A percentile compares a stretch with the other conserved stretches of the same genome.
phyloP scores from a whole-genome alignment of 2,113 vertebrate species.

The Bujurquina vittata region DNA sequence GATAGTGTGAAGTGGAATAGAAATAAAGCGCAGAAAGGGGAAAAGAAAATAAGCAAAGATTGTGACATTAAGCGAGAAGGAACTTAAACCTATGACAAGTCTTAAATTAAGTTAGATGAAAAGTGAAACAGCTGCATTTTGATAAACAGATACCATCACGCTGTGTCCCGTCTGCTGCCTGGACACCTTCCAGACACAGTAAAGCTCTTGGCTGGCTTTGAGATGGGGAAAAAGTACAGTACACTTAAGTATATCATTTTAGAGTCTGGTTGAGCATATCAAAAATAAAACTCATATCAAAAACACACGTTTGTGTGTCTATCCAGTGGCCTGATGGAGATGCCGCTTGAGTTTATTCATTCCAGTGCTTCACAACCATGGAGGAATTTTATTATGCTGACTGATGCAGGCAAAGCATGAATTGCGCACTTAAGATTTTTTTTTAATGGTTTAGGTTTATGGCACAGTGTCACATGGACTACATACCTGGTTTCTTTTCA shows the following conservation, averaged over 20 bases:
- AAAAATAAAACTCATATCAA: slow-evolving; percentile 57
- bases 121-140: slow-evolving; percentile 56
- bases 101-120: slow-evolving; percentile 57
- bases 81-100: slow-evolving; percentile 35
- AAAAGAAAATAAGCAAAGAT: background rate
- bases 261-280: slow-evolving; percentile 38
- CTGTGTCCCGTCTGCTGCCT: slow-evolving; percentile 54
- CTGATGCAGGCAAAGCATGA: slow-evolving; percentile 43
- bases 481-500: slow-evolving; percentile 31
- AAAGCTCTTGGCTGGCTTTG: slow-evolving; percentile 47
- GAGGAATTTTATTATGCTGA: slow-evolving; percentile 54
- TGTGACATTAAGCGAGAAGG: slow-evolving; percentile 29
- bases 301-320: slow-evolving; percentile 50
- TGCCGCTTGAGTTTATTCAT: slow-evolving; percentile 32
- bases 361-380: slow-evolving; percentile 22
- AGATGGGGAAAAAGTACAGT: slow-evolving; percentile 38
- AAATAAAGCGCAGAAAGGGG: background rate
- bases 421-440: slow-evolving; percentile 35
- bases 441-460: slow-evolving; percentile 55
- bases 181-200: slow-evolving; percentile 67
- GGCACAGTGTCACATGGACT: slow-evolving; percentile 53
- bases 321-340: slow-evolving; percentile 27
- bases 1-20: slow-evolving; percentile 9
- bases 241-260: slow-evolving; percentile 64
- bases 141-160: slow-evolving; percentile 69